These are phyloP conservation scores for Drosophila setifemur DNA, from an alignment of 1,140 invertebrate genomes.

Conservation along the genomic window DNA sequence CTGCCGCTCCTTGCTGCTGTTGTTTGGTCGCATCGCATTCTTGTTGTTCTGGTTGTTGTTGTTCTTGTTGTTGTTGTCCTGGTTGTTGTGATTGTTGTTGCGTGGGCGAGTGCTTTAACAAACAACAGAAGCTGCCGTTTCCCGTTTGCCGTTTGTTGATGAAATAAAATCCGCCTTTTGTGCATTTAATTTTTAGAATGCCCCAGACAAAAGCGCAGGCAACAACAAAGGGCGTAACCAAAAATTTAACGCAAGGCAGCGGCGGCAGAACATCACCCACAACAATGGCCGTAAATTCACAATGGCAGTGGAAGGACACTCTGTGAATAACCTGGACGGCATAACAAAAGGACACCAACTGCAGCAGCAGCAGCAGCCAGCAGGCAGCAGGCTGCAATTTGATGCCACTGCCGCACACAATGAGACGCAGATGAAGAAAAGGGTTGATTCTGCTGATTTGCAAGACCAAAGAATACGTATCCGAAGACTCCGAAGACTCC, in stretches of 20 bases:
- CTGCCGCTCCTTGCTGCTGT: constrained; percentile 21
- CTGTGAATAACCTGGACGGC: constrained; percentile 62
- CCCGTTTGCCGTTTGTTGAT: constrained; percentile 79
- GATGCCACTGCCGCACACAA: constrained; percentile 54
- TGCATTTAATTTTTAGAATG: constrained; percentile 80
- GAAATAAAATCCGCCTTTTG: constrained; percentile 81
- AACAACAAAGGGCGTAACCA: constrained; percentile 75
- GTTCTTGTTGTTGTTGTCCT: background rate
- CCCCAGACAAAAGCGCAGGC: constrained; percentile 73
- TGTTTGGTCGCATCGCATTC: background rate
- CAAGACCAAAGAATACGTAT: background rate
- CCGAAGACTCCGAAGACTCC: constrained; percentile 10
- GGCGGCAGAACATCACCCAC: constrained; percentile 55
- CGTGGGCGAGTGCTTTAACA: constrained; percentile 76
- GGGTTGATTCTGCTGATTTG: constrained; percentile 12
- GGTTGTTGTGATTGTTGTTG: constrained; percentile 55
- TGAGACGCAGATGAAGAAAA: constrained; percentile 17
- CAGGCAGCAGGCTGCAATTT: constrained; percentile 59
- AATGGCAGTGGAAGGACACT: constrained; percentile 60
- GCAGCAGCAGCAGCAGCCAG: constrained; percentile 65
- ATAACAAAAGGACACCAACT: constrained; percentile 75
- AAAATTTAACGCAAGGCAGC: constrained; percentile 58
- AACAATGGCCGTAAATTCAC: constrained; percentile 62
- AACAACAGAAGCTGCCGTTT: constrained; percentile 78
- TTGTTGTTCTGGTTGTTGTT: constrained; percentile 1